Evolutionary conservation across 2,888 invertebrate genomes (phyloP), one percentile per base, ranked within the genome.

Genomic region (Osmoderma eremita): DNA sequence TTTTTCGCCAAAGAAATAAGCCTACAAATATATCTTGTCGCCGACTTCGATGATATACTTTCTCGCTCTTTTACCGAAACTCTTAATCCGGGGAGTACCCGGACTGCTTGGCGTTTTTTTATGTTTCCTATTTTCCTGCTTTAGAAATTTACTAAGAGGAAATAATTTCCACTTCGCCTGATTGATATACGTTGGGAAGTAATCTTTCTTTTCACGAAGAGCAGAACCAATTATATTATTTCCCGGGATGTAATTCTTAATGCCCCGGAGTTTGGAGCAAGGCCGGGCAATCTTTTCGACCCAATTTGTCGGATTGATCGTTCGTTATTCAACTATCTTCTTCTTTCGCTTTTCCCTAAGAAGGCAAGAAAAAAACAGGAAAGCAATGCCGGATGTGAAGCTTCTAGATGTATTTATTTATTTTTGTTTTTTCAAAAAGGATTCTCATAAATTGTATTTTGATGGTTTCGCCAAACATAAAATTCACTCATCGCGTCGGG

Each of bases 111-210:
- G 48, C 36, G 20, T 49, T 62, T 62, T 24, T 62, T 62, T 62
- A 62, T 38, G 62, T 62, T 49, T 48, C 49, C 62, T 41, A 62
- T 62, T 62, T 62, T 49, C 39, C 42, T 22, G 18, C 39, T 22
- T 36, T 49, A n/a, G 36, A 45, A 62, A 62, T 49, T 49, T 50
- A 20, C 45, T 36, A 22, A 49, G 49, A 39, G 62, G 49, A 62
- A 62, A 62, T 62, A 62, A 62, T 62, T 62, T 50, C 48, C 62
- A 62, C 62, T 56, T 41, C 39, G 39, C 54, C 41, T 56, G 54
- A 56, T 56, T 56, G 54, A 56, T 56, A 56, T 56, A 56, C 54
- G 39, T 56, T 56, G 22, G 41, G 17, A 56, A 41, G 54, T 56
- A 56, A 56, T 56, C 54, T 56, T 56, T 56, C 54, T 56, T 56